A percentile compares a stretch with the other conserved stretches of the same genome.
phyloP scores from a whole-genome alignment of 2,888 invertebrate species.

The Biston stratarius region DNA sequence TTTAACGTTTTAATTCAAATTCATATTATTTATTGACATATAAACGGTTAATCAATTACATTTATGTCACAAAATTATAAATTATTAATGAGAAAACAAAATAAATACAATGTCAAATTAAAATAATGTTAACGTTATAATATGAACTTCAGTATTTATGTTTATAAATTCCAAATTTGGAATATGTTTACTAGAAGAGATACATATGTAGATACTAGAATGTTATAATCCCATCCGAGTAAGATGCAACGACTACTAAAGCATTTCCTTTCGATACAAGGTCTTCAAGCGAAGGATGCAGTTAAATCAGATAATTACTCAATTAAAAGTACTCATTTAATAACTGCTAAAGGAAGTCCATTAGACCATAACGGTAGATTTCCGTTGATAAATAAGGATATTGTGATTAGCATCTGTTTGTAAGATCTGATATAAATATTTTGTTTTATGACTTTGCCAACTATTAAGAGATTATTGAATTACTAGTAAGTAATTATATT shows the following conservation, averaged over 20 bases:
- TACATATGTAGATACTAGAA: too few relatives aligned
- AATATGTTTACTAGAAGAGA: too few relatives aligned
- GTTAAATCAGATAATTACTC: conserved; percentile 38
- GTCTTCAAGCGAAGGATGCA: conserved; percentile 35
- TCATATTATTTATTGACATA: background rate
- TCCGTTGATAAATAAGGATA: conserved; percentile 34
- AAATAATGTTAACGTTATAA: too few relatives aligned
- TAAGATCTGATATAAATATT: conserved; percentile 1
- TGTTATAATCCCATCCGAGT: background rate
- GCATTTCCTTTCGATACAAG: conserved; percentile 35
- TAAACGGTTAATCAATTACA: too few relatives aligned
- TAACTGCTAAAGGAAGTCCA: conserved; percentile 38
- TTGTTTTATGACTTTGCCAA: too few relatives aligned
- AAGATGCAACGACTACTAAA: conserved; percentile 17
- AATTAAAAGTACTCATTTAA: conserved; percentile 31
- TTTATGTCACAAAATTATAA: too few relatives aligned
- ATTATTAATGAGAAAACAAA: too few relatives aligned
- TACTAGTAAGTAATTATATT: too few relatives aligned
- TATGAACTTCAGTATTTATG: too few relatives aligned
- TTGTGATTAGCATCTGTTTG: conserved; percentile 1
- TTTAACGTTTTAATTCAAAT: background rate
- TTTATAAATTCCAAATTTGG: too few relatives aligned
- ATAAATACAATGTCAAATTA: too few relatives aligned
- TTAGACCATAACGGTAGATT: conserved; percentile 33
- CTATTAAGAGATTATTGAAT: too few relatives aligned